Conservation (phyloP, 2,797 vertebrate genomes). For the Chloroceryle amazona region DNA sequence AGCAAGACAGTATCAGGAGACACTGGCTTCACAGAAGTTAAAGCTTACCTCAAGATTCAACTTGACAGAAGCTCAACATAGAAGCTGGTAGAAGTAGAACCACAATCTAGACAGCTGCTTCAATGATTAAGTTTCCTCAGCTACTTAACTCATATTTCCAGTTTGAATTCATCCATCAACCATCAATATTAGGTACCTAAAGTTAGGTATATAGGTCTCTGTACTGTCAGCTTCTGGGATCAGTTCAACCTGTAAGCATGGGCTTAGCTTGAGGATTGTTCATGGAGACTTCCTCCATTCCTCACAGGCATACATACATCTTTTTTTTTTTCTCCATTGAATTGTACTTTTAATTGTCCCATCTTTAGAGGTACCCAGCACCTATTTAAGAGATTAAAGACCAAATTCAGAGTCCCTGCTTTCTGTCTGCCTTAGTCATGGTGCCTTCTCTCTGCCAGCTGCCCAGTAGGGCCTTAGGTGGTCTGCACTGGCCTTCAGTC, state of each 20-base stretch:
- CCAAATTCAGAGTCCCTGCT: background rate
- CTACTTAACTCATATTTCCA: background rate
- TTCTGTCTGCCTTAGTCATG: background rate
- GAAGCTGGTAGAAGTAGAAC: background rate
- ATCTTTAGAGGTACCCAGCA: background rate
- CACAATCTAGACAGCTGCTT: background rate
- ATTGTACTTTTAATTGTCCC: background rate
- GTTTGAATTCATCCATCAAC: background rate
- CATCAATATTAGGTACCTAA: background rate
- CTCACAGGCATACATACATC: no score
- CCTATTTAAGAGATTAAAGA: background rate
- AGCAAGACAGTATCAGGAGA: background rate
- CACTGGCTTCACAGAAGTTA: background rate
- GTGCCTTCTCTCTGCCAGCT: background rate
- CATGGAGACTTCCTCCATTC: background rate
- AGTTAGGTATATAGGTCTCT: background rate
- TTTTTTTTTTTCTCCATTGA: background rate
- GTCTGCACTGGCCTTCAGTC: background rate
- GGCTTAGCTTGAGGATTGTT: background rate
- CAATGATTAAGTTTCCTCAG: background rate
- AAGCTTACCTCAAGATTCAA: background rate
- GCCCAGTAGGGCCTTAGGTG: background rate
- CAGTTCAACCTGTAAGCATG: rapidly evolving
- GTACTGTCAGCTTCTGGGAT: rapidly evolving
- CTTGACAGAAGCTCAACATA: background rate